phyloP scores from a whole-genome alignment of 2,888 invertebrate genomes.

The Tricholauxania praeusta region DNA sequence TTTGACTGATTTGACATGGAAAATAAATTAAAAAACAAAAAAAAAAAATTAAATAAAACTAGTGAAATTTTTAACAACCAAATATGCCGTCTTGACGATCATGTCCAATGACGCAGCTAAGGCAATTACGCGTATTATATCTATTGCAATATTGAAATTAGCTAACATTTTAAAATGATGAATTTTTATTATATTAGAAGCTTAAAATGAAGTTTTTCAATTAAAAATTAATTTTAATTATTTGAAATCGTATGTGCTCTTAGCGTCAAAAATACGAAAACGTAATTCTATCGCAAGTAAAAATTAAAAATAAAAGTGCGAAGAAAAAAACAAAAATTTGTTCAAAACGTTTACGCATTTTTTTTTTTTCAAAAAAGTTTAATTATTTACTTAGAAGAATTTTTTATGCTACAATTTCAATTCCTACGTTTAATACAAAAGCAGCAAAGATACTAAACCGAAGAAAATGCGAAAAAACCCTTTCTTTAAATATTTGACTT shows the following conservation, averaged over 20 bases:
- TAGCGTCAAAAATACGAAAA: conserved; percentile 39
- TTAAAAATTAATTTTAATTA: not conserved
- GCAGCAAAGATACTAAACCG: conserved; percentile 8
- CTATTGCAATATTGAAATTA: too few species aligned
- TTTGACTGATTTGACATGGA: not conserved
- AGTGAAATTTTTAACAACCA: conserved; percentile 43
- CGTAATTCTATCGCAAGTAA: not conserved
- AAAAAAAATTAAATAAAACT: conserved; percentile 33
- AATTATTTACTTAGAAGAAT: not conserved
- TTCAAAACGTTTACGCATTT: not conserved
- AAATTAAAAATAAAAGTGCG: too few species aligned
- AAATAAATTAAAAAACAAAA: conserved; percentile 32
- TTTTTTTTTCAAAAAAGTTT: too few species aligned
- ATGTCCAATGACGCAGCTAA: too few species aligned
- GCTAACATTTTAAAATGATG: too few species aligned
- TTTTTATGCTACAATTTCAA: not conserved
- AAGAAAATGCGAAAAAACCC: conserved; percentile 33
- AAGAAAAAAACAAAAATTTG: not conserved
- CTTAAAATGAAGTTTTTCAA: too few species aligned
- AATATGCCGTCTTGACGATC: conserved; percentile 54
- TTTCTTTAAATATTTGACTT: conserved; percentile 4
- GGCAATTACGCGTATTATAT: too few species aligned
- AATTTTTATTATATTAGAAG: too few species aligned
- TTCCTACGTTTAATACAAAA: not conserved
- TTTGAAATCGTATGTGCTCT: conserved; percentile 45